These are phyloP conservation scores for Notodonta ziczac DNA, from an alignment of 2,888 invertebrate genomes.

Conservation along the genomic window DNA sequence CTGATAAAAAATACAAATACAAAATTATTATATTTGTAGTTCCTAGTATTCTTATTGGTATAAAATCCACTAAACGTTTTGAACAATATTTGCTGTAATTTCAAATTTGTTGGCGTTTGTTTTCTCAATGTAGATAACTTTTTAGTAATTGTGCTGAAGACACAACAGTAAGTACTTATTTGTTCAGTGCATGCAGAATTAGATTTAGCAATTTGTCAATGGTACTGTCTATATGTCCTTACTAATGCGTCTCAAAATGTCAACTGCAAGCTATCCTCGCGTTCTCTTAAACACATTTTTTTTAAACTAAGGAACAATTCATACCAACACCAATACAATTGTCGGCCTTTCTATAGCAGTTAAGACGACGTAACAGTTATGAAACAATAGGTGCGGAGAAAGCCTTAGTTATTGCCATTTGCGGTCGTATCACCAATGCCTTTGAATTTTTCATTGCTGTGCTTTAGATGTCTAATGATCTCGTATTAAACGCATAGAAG, in stretches of 20 bases:
- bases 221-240: no score
- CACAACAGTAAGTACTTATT: no score
- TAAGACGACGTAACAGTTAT: slow-evolving; percentile 67
- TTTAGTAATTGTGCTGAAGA: no score
- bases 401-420: slow-evolving; percentile 56
- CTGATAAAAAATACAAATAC: no score
- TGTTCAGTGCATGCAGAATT: no score
- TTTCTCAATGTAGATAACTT: no score
- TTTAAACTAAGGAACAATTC: slow-evolving; percentile 18
- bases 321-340: slow-evolving; percentile 51
- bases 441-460: slow-evolving; percentile 25
- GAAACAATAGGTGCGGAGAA: slow-evolving; percentile 68
- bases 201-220: no score
- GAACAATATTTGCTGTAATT: no score
- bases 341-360: slow-evolving; percentile 68
- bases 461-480: slow-evolving; percentile 26
- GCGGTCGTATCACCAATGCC: slow-evolving; percentile 32
- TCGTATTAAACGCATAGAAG: slow-evolving; percentile 22
- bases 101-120: no score
- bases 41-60: no score
- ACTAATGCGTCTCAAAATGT: neutral
- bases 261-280: neutral
- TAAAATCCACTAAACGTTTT: no score
- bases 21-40: no score
- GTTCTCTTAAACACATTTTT: neutral